Percentiles rank a stretch among this genome's conserved stretches.
Conservation (phyloP, 2,888 invertebrate species). For the Toxonevra muliebris region DNA sequence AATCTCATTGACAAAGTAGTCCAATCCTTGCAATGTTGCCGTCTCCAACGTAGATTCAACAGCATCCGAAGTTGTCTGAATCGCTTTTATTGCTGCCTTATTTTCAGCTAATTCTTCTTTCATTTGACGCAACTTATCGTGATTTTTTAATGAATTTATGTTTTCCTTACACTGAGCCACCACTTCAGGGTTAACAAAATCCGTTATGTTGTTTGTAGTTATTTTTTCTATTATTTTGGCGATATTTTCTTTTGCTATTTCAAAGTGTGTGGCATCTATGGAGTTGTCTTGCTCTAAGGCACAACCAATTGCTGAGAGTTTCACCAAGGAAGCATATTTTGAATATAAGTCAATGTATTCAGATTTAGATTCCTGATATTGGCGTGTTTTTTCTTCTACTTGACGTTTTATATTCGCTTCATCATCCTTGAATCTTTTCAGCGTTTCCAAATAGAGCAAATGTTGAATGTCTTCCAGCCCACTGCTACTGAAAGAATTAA, state of each 20-base stretch:
- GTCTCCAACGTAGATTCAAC: conserved; percentile 50
- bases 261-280: conserved; percentile 32
- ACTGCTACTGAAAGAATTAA: neutral
- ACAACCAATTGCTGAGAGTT: conserved; percentile 40
- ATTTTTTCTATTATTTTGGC: conserved; percentile 38
- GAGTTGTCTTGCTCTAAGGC: conserved; percentile 35
- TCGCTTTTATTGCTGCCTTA: conserved; percentile 44
- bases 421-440: conserved; percentile 53
- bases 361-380: conserved; percentile 46
- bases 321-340: conserved; percentile 42
- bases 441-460: conserved; percentile 53
- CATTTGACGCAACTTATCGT: conserved; percentile 36
- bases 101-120: conserved; percentile 44
- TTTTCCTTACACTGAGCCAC: conserved; percentile 34
- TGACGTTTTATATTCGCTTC: conserved; percentile 47
- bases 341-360: conserved; percentile 49
- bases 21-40: conserved; percentile 46
- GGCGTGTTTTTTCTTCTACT: conserved; percentile 51
- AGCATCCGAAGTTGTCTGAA: conserved; percentile 43
- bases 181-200: conserved; percentile 38
- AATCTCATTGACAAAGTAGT: conserved; percentile 47
- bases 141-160: conserved; percentile 31
- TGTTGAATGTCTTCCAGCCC: conserved; percentile 50
- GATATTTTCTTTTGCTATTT: conserved; percentile 30
- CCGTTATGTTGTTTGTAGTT: conserved; percentile 41